Evolutionary conservation across 1,140 invertebrate genomes (phyloP).

Genomic region (Achatina immaculata): DNA sequence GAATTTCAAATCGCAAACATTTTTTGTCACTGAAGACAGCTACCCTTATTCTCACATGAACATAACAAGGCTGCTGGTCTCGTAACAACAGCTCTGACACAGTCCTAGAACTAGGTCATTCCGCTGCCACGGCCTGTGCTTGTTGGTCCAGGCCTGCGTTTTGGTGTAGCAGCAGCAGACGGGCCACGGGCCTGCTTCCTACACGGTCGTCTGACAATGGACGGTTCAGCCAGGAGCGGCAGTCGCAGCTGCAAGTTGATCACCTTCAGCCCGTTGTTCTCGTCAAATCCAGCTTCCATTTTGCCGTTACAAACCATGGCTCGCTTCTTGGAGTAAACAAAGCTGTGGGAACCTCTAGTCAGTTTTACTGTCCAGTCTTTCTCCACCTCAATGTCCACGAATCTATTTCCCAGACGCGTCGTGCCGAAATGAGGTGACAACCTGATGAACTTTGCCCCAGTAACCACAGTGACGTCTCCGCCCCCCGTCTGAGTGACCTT

Average conservation of each 20-base stretch:
- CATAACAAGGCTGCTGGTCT: no score
- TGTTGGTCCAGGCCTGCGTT: slow-evolving; percentile 12
- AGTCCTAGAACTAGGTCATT: no score
- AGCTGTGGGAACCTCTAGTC: slow-evolving; percentile 47
- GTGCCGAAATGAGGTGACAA: slow-evolving; percentile 51
- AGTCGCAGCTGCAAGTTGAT: slow-evolving; percentile 34
- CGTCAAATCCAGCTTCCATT: slow-evolving; percentile 60
- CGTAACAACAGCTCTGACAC: no score
- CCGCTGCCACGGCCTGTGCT: not conserved
- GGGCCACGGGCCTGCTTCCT: slow-evolving; percentile 14
- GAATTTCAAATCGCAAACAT: no score
- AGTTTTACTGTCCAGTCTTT: slow-evolving; percentile 54
- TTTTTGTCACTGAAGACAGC: no score
- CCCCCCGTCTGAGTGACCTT: slow-evolving; percentile 57
- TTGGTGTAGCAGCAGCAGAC: not conserved
- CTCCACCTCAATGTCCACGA: slow-evolving; percentile 57
- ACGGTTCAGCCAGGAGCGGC: slow-evolving; percentile 26
- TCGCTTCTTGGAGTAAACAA: slow-evolving; percentile 47
- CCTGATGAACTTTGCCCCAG: slow-evolving; percentile 56
- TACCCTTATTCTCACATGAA: no score
- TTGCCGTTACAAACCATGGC: slow-evolving; percentile 58
- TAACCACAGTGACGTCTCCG: slow-evolving; percentile 61
- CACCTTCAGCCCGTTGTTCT: slow-evolving; percentile 47
- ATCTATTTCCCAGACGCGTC: slow-evolving; percentile 52
- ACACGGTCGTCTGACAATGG: slow-evolving; percentile 10